Evolutionary conservation across 1,140 invertebrate genomes (phyloP).

Genomic region (Steinernema khuongi): DNA sequence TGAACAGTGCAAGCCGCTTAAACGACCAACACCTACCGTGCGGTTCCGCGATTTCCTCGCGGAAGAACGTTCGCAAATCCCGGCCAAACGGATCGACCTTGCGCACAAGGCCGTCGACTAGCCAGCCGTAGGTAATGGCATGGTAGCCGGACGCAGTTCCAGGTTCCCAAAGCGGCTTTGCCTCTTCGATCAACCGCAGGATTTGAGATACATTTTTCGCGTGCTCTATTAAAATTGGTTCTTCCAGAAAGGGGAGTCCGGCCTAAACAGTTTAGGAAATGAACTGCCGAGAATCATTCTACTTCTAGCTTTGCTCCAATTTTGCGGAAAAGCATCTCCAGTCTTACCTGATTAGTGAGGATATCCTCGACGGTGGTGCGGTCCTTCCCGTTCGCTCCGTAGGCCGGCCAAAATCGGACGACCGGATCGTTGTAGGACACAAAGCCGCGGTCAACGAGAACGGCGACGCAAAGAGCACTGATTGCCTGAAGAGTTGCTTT

Average conservation of each 20-base stretch:
- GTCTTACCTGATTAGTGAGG: conserved; percentile 59
- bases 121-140: conserved; percentile 58
- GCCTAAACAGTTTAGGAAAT: conserved; percentile 40
- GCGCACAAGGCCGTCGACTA: conserved; percentile 59
- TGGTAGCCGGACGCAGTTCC: conserved; percentile 59
- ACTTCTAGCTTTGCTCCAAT: conserved; percentile 13
- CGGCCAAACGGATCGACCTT: conserved; percentile 56
- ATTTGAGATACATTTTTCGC: conserved; percentile 32
- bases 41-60: conserved; percentile 59
- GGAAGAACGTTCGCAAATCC: conserved; percentile 57
- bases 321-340: background rate
- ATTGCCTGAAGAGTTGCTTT: conserved; percentile 45
- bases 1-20: background rate
- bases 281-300: background rate
- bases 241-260: conserved; percentile 48
- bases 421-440: conserved; percentile 59
- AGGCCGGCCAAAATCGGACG: conserved; percentile 61
- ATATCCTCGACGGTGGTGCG: conserved; percentile 60
- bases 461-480: conserved; percentile 53
- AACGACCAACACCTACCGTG: conserved; percentile 47
- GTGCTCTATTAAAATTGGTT: conserved; percentile 38
- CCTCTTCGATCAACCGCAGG: conserved; percentile 36
- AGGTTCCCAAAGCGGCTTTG: conserved; percentile 51
- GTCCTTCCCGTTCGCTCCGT: conserved; percentile 60
- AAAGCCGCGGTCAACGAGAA: conserved; percentile 59